phyloP scores from a whole-genome alignment of 92 coral and sea anemone genomes.

The Bergia sp. region DNA sequence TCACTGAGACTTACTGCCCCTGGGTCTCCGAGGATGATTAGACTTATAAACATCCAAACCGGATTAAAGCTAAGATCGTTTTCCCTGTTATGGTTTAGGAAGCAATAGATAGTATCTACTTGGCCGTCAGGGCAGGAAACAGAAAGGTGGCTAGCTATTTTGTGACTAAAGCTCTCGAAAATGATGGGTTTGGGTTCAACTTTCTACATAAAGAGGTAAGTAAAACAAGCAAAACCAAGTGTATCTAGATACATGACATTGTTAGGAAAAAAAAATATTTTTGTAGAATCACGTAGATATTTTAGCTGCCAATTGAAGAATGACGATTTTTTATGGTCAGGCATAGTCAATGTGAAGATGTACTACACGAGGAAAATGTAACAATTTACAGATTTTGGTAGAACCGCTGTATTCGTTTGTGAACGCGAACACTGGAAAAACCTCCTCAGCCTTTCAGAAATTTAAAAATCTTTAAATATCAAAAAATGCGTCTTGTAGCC shows the following conservation, averaged over 20 bases:
- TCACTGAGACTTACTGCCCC: too few species aligned
- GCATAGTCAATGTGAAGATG: not conserved
- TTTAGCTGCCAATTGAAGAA: not conserved
- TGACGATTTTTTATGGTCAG: not conserved
- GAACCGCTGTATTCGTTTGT: too few species aligned
- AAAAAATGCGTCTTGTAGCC: too few species aligned
- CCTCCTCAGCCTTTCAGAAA: too few species aligned
- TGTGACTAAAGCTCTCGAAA: conserved; percentile 77
- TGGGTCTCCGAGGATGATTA: not conserved
- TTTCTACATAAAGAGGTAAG: conserved; percentile 86
- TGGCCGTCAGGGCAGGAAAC: conserved; percentile 79
- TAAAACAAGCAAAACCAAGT: not conserved
- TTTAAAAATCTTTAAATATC: too few species aligned
- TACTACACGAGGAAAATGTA: not conserved
- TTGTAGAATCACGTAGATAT: not conserved
- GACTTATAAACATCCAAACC: not conserved
- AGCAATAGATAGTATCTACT: conserved; percentile 60
- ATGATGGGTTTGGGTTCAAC: conserved; percentile 82
- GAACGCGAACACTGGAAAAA: too few species aligned
- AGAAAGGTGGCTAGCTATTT: conserved; percentile 80
- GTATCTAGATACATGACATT: too few species aligned
- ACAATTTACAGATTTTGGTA: too few species aligned
- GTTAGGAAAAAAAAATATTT: not conserved
- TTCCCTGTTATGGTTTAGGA: conserved; percentile 26
- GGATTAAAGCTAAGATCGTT: not conserved